Conservation (phyloP, 2,888 invertebrate genomes). For the Philereme transversata region DNA sequence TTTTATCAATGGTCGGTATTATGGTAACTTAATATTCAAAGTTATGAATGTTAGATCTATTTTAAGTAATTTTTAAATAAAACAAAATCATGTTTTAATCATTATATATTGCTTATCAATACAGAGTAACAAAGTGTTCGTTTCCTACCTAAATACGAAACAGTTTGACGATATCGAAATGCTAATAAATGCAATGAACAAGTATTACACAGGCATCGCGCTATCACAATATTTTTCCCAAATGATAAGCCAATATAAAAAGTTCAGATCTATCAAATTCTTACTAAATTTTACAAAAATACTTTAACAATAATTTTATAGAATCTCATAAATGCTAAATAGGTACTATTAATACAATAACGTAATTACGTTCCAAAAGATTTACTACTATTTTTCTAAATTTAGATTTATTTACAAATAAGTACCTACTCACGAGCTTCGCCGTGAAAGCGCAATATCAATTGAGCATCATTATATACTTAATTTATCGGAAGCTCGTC, state of each 20-base stretch:
- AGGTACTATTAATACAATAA: slow-evolving; percentile 77
- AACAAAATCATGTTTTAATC: slow-evolving; percentile 62
- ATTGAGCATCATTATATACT: slow-evolving; percentile 77
- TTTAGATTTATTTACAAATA: slow-evolving; percentile 79
- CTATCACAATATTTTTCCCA: slow-evolving; percentile 70
- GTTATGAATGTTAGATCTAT: neutral
- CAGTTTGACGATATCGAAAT: slow-evolving; percentile 75
- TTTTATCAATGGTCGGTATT: too few relatives aligned
- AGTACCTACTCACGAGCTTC: slow-evolving; percentile 69
- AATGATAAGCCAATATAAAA: slow-evolving; percentile 76
- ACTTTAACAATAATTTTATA: slow-evolving; percentile 70
- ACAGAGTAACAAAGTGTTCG: slow-evolving; percentile 78
- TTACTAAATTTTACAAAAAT: slow-evolving; percentile 75
- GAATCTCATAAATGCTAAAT: slow-evolving; percentile 81
- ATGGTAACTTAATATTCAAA: neutral
- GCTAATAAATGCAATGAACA: slow-evolving; percentile 82
- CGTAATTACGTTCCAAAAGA: slow-evolving; percentile 65
- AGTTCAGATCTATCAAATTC: slow-evolving; percentile 67
- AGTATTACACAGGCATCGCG: slow-evolving; percentile 72
- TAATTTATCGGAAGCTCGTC: slow-evolving; percentile 64
- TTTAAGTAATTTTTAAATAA: slow-evolving; percentile 34
- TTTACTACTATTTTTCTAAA: slow-evolving; percentile 74
- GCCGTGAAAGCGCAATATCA: slow-evolving; percentile 78
- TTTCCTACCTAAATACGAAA: slow-evolving; percentile 74
- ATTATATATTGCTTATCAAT: slow-evolving; percentile 83